Conservation (phyloP, 37 sponge, comb jelly and placozoan species). For the Hexactinellida sp. region DNA sequence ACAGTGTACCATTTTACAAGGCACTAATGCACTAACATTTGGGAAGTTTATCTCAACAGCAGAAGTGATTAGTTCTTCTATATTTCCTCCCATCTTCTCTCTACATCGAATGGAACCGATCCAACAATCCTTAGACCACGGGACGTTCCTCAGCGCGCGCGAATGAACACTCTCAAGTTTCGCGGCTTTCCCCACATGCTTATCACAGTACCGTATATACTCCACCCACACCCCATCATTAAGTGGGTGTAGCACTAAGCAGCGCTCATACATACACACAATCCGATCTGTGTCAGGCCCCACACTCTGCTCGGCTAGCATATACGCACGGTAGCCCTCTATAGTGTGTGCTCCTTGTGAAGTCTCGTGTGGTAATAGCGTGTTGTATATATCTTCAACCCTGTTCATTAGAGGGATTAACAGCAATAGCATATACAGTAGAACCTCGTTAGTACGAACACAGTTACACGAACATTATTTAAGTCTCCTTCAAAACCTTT, state of each 20-base stretch:
- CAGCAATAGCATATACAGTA: too few species aligned
- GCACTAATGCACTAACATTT: background rate
- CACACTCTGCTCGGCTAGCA: background rate
- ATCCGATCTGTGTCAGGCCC: background rate
- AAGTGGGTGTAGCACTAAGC: background rate
- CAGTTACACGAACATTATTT: too few species aligned
- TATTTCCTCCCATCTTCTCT: background rate
- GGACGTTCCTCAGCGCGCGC: background rate
- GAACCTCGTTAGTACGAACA: too few species aligned
- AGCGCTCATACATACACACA: background rate
- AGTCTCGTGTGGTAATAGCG: background rate
- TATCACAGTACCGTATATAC: conserved; percentile 9
- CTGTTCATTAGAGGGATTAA: background rate
- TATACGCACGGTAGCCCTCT: background rate
- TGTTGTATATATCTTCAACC: background rate
- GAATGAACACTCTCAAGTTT: background rate
- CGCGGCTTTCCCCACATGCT: background rate
- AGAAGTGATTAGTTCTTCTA: background rate
- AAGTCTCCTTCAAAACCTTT: too few species aligned
- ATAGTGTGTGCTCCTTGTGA: background rate
- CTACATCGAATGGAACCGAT: background rate
- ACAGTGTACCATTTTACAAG: too few species aligned
- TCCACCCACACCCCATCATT: background rate
- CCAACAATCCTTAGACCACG: background rate
- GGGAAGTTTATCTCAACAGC: background rate